Evolutionary conservation across 2,113 vertebrate genomes (phyloP).

Genomic region (Cinclus mexicanus): DNA sequence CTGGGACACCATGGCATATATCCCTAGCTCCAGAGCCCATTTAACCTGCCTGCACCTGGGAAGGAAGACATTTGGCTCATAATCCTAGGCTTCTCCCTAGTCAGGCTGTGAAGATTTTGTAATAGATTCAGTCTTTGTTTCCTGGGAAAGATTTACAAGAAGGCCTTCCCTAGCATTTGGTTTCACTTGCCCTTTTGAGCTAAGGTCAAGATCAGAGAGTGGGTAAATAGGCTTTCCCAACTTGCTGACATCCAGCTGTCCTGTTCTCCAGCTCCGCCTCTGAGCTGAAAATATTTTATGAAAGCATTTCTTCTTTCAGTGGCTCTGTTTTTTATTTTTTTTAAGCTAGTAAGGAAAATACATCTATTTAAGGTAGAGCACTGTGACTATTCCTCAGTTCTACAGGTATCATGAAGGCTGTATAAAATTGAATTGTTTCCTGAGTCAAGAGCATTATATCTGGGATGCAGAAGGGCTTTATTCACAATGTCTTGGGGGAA

Average conservation of each 20-base stretch:
- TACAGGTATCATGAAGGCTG: background rate
- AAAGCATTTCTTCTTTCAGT: background rate
- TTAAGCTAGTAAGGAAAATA: background rate
- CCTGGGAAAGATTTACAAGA: background rate
- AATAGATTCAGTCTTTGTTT: background rate
- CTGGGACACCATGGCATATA: fast-evolving
- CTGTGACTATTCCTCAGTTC: background rate
- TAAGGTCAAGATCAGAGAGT: conserved; percentile 15
- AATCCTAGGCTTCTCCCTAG: background rate
- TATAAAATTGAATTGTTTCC: background rate
- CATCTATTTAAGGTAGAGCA: background rate
- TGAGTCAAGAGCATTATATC: background rate
- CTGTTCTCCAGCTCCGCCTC: background rate
- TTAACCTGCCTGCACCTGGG: background rate
- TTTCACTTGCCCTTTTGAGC: conserved; percentile 18
- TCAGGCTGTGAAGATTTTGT: background rate
- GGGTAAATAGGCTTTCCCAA: background rate
- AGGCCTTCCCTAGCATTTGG: background rate
- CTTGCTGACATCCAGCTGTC: background rate
- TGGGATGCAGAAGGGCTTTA: background rate
- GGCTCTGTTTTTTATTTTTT: background rate
- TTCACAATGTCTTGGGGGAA: background rate
- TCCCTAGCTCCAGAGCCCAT: background rate
- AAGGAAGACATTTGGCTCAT: background rate
- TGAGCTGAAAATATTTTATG: background rate